phyloP scores from a whole-genome alignment of 2,888 invertebrate species.

The Dasypogon diadema region DNA sequence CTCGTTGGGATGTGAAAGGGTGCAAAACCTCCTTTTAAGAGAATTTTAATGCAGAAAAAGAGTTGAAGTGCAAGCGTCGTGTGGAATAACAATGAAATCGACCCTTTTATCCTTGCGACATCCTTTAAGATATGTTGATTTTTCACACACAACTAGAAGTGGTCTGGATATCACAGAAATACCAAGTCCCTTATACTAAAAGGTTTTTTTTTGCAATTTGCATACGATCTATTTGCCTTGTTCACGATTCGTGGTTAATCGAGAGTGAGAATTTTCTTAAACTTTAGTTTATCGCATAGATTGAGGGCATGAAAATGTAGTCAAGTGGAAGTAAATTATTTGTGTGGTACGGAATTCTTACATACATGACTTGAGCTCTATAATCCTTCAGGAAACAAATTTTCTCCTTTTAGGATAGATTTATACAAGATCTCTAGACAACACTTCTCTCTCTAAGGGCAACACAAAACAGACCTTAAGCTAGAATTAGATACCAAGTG shows the following conservation, averaged over 20 bases:
- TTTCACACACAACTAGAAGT: constrained; percentile 21
- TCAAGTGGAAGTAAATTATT: constrained; percentile 17
- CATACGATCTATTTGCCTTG: constrained; percentile 19
- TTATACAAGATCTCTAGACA: too few species aligned
- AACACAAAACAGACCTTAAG: too few species aligned
- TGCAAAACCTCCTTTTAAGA: constrained; percentile 19
- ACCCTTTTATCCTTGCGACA: neutral
- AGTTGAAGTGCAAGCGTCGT: constrained; percentile 6
- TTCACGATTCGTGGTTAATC: constrained; percentile 11
- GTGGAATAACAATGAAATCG: constrained; percentile 2
- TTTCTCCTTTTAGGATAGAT: too few species aligned
- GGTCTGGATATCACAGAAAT: constrained; percentile 1
- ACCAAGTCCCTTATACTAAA: neutral
- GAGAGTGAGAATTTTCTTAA: constrained; percentile 33
- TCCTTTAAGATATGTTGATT: constrained; percentile 3
- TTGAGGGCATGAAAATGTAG: neutral
- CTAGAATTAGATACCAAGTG: too few species aligned
- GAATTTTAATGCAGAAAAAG: constrained; percentile 16
- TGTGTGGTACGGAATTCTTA: constrained; percentile 4
- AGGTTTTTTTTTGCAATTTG: constrained; percentile 9
- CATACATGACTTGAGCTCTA: too few species aligned
- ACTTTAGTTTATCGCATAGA: neutral
- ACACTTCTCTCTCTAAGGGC: too few species aligned
- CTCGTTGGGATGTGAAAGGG: constrained; percentile 4
- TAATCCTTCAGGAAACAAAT: too few species aligned